Conservation (phyloP, 2,888 invertebrate species). For the Agrotis segetum region DNA sequence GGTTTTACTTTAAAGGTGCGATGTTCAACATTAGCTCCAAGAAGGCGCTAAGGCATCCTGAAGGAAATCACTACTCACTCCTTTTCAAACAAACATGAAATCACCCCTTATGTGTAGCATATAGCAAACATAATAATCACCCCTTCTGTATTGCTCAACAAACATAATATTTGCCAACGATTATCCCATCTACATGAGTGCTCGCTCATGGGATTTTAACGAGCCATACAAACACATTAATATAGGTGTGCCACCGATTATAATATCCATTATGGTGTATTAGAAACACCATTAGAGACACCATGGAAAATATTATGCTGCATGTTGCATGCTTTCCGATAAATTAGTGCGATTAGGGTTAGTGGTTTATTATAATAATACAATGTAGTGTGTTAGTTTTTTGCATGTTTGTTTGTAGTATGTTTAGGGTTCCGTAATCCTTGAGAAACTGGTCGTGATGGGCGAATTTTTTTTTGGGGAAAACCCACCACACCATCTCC, state of each 20-base stretch:
- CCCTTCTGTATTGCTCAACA: conserved; percentile 19
- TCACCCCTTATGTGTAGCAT: conserved; percentile 20
- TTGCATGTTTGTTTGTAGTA: not conserved
- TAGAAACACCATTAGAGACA: conserved; percentile 64
- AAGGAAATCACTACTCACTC: not conserved
- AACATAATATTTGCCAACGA: conserved; percentile 50
- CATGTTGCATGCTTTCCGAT: conserved; percentile 58
- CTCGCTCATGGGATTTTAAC: conserved; percentile 64
- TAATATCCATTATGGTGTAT: conserved; percentile 70
- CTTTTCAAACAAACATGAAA: not conserved
- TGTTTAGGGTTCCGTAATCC: not conserved
- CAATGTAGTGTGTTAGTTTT: not conserved
- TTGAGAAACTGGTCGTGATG: too few relatives aligned
- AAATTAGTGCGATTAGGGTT: conserved; percentile 45
- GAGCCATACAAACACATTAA: conserved; percentile 67
- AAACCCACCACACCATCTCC: too few relatives aligned
- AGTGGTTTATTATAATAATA: conserved; percentile 17
- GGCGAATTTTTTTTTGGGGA: too few relatives aligned
- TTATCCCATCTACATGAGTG: conserved; percentile 59
- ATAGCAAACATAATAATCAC: conserved; percentile 33
- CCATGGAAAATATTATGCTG: conserved; percentile 57
- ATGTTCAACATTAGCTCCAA: not conserved
- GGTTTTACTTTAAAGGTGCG: too few relatives aligned
- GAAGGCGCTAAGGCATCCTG: too few relatives aligned
- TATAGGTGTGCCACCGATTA: conserved; percentile 71